Evolutionary conservation across 2,113 vertebrate genomes (phyloP), one percentile per base, ranked within the genome.

Genomic region (Cettia cetti): DNA sequence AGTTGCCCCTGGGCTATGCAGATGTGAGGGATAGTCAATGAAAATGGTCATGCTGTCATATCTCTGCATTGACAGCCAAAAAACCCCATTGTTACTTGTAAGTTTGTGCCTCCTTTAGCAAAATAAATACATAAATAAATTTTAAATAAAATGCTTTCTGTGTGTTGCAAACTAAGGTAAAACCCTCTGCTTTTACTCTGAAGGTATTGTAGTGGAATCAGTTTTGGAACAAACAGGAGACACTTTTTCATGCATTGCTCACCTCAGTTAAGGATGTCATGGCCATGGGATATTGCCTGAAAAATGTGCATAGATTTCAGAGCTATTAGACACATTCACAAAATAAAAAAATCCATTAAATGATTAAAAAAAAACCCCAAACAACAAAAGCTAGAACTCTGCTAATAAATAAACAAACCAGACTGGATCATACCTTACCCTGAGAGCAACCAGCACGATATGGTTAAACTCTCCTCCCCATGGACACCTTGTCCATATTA

Each of bases 401-500:
- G 35, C 37, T 59, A 56, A 20, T 57, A 69, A 68, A 56, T n/a
- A 76, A 87, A 56, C 28, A 91, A 79, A 82, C 28, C 10, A 47
- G 66, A 23, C 31, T 64, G 53, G 24, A 21, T 26, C 15, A 42
- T 42, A 33, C 5, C 7, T 71, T 59, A n/a, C 24, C 12, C 16
- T 84, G 33, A 60, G 61, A 59, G 35, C 21, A 82, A 44, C 42
- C 21, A 88, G 22, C 35, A 33, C 12, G 35, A 11, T 24, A 45
- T 40, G 37, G n/a, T 21, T 78, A 45, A 89, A 74, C 7, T 33
- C 9, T 72, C 17, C 70, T 86, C 10, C 56, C 24, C 15, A 35
- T 12, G 53, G 50, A 33, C 0, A 0, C 9, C 15, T 61, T 76
- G 40, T 57, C 49, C n/a, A 4, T 68, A 60, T 64, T 76, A 44